Conservation (phyloP, 2,888 invertebrate genomes). For the Rhogogaster chlorosoma region DNA sequence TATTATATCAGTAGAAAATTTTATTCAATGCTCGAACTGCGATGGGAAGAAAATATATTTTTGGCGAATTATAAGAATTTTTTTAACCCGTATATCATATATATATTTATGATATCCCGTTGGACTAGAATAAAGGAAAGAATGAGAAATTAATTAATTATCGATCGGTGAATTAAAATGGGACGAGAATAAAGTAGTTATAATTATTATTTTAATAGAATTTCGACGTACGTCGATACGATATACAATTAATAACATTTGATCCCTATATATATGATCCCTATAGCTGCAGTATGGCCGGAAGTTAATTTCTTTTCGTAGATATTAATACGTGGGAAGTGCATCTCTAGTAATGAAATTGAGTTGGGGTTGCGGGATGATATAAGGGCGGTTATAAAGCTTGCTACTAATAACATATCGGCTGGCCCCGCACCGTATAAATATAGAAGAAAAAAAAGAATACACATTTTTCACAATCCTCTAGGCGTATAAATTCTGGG, state of each 20-base stretch:
- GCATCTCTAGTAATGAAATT: conserved; percentile 73
- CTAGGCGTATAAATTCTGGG: neutral
- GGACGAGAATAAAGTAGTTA: neutral
- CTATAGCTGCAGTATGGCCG: conserved; percentile 65
- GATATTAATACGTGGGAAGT: conserved; percentile 73
- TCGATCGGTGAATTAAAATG: neutral
- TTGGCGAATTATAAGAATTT: neutral
- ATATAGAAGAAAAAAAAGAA: neutral
- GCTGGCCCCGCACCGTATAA: neutral
- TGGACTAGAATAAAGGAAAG: neutral
- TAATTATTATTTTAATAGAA: neutral
- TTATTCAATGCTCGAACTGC: neutral
- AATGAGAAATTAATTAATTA: neutral
- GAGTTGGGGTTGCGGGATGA: conserved; percentile 63
- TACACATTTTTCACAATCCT: neutral
- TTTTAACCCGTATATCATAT: neutral
- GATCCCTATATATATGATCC: conserved; percentile 70
- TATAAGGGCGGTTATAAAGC: conserved; percentile 72
- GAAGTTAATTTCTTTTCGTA: conserved; percentile 75
- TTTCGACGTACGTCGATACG: neutral
- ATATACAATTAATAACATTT: conserved; percentile 74
- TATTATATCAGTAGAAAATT: neutral
- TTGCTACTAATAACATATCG: conserved; percentile 21
- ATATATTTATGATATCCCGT: neutral
- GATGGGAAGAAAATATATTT: too few species aligned